Conservation (phyloP, 2,888 invertebrate species). For the Rhabditoides inermis region DNA sequence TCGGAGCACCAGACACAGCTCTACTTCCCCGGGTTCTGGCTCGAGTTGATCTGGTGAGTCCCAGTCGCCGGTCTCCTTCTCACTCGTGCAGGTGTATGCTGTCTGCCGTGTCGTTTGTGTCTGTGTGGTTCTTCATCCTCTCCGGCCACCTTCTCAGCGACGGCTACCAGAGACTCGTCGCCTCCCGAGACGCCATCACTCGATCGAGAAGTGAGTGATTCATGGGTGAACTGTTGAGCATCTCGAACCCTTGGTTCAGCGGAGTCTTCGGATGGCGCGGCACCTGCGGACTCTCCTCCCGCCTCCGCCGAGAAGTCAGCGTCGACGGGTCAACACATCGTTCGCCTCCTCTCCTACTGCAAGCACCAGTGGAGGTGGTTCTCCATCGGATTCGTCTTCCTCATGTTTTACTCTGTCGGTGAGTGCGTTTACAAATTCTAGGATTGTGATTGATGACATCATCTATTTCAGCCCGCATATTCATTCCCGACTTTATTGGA, state of each 20-base stretch:
- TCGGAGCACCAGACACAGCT: constrained; percentile 32
- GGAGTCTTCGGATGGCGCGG: too few species aligned
- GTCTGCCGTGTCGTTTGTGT: too few species aligned
- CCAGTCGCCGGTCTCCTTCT: constrained; percentile 8
- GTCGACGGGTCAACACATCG: too few species aligned
- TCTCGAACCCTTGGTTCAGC: too few species aligned
- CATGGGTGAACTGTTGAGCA: too few species aligned
- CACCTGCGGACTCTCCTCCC: too few species aligned
- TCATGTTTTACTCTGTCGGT: constrained; percentile 45
- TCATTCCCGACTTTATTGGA: constrained; percentile 48
- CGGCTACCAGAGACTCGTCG: constrained; percentile 17
- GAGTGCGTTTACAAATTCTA: constrained; percentile 1
- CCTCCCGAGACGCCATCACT: neutral
- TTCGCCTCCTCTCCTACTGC: constrained; percentile 38
- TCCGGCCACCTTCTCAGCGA: constrained; percentile 14
- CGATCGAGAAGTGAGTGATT: too few species aligned
- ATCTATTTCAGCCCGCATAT: constrained; percentile 45
- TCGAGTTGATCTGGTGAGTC: constrained; percentile 7
- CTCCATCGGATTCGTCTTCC: constrained; percentile 37
- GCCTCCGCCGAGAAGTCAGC: too few species aligned
- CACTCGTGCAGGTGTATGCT: too few species aligned
- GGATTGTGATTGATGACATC: constrained; percentile 1
- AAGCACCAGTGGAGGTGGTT: constrained; percentile 41
- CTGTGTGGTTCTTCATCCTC: constrained; percentile 27
- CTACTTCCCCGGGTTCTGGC: constrained; percentile 31